Evolutionary conservation across 1,140 invertebrate genomes (phyloP).

Genomic region (Nasonia longicornis): DNA sequence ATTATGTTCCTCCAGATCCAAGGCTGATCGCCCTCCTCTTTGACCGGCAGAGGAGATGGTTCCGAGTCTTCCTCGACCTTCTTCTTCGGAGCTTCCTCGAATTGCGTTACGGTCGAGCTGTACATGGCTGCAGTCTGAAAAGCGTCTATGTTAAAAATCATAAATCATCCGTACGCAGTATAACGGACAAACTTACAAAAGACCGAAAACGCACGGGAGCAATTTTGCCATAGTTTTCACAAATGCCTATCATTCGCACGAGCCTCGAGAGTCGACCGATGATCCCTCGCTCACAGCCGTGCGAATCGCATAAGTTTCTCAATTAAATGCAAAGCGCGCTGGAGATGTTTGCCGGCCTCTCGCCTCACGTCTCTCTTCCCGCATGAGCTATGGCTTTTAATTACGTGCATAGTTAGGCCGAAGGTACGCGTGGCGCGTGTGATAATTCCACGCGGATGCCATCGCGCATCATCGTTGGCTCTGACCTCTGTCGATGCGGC

Average conservation of each 20-base stretch:
- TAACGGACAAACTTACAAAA: too few species aligned
- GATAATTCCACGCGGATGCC: not conserved
- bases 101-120: conserved; percentile 57
- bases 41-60: conserved; percentile 44
- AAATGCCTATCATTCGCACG: not conserved
- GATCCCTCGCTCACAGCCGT: not conserved
- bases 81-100: conserved; percentile 51
- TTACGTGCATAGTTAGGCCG: conserved; percentile 41
- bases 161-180: too few species aligned
- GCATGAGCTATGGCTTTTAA: conserved; percentile 34
- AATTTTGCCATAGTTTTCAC: not conserved
- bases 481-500: not conserved
- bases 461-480: not conserved
- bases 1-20: conserved; percentile 63
- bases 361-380: not conserved
- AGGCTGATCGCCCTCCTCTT: conserved; percentile 52
- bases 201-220: too few species aligned
- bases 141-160: too few species aligned
- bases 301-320: conserved; percentile 23
- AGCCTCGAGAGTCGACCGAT: not conserved
- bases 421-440: not conserved
- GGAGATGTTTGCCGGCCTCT: conserved; percentile 20
- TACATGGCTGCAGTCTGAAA: conserved; percentile 49
- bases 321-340: conserved; percentile 41
- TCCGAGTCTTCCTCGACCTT: conserved; percentile 39